Conservation (phyloP, 2,113 vertebrate genomes). For the Patagioenas fasciata region DNA sequence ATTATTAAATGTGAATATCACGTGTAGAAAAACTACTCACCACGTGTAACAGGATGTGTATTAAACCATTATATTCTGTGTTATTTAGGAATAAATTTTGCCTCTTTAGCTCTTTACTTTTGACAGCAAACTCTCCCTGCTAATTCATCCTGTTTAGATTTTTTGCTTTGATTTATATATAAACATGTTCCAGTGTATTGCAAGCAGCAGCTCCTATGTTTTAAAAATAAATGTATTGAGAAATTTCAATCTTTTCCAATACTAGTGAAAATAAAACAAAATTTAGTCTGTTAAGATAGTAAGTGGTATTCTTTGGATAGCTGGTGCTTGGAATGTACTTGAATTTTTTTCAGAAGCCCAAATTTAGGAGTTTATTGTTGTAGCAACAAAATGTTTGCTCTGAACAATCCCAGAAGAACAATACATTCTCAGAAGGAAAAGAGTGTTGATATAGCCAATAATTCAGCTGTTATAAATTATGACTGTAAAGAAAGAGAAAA, state of each 20-base stretch:
- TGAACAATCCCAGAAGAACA: slow-evolving; percentile 18
- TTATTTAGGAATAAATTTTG: background rate
- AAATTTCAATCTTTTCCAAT: background rate
- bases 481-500: background rate
- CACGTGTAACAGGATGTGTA: background rate
- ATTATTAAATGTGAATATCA: background rate
- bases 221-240: background rate
- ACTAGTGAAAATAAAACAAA: background rate
- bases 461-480: slow-evolving; percentile 12
- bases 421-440: background rate
- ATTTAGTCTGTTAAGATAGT: background rate
- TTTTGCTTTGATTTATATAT: background rate
- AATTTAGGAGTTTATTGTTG: background rate
- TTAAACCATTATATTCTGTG: background rate
- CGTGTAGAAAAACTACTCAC: background rate
- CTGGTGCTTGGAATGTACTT: background rate
- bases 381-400: slow-evolving; percentile 3
- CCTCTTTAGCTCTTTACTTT: background rate
- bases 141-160: background rate
- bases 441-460: background rate
- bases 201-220: background rate
- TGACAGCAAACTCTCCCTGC: background rate
- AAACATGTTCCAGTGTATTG: background rate
- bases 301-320: background rate
- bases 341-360: background rate